Evolutionary conservation across 2,797 vertebrate species (phyloP), one percentile per base, ranked within the genome.

Genomic region (Leptoclinus maculatus): DNA sequence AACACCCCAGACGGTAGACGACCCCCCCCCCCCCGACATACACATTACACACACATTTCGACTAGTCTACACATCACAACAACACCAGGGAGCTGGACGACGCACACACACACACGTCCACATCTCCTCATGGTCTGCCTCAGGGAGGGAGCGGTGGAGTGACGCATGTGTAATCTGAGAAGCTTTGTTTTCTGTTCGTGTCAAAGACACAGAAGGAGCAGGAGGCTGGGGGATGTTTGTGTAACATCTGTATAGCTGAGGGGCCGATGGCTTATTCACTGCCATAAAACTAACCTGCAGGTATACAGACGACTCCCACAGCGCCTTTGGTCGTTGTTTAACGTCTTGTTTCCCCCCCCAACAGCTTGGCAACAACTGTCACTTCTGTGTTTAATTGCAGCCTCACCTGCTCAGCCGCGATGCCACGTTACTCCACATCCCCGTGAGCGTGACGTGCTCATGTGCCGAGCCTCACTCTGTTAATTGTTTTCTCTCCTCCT

Each of bases 161-260:
- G 75, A 82, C 36, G 71, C 73, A 62, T 21, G 72, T 79, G 80
- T 77, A 79, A 85, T 25, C 66, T 59, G 87, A 89, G 82, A 68
- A 16, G 56, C 53, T 67, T 67, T 66, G 38, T 72, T 74, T 69
- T 56, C 39, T 34, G 25, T 69, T 65, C n/a, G 59, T 13, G 49
- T 34, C n/a, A 66, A 41, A 66, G 38, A 78, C 8, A 25, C 23
- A 64, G 34, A 45, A 3, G 17, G 32, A 56, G 38, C 49, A n/a
- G 21, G 25, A 41, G 57, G 60, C 21, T 39, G 3, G 66, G 29
- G 56, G 29, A 60, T 17, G 51, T 64, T n/a, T 58, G 68, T 54
- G 19, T 53, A 54, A 57, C 34, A 38, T 57, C 49, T 23, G 53
- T 19, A 34, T 7, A n/a, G 23, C 68, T 27, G 32, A 57, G 16